phyloP scores from a whole-genome alignment of 2,113 vertebrate genomes.

The Pogonocichla stellata region DNA sequence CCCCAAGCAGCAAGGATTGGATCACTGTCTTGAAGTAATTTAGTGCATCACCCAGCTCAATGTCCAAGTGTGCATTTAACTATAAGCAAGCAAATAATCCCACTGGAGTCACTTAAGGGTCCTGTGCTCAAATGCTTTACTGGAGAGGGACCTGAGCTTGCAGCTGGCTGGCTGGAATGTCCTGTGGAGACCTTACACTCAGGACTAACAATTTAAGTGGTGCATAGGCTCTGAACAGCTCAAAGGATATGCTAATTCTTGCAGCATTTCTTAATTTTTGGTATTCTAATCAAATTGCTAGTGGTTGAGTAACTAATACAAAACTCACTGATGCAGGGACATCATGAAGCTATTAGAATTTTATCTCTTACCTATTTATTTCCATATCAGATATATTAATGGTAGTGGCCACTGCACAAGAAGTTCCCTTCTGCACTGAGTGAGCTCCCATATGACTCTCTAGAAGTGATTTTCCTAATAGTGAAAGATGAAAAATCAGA shows the following conservation, averaged over 20 bases:
- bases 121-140: neutral
- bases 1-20: neutral
- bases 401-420: neutral
- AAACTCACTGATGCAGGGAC: neutral
- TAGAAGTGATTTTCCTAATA: neutral
- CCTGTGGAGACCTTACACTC: neutral
- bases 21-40: neutral
- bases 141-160: neutral
- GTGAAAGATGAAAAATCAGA: neutral
- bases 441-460: neutral
- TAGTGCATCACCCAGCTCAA: neutral
- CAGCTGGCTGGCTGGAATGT: neutral
- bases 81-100: neutral
- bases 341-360: neutral
- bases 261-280: neutral
- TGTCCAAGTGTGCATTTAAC: neutral
- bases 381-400: neutral
- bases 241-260: neutral
- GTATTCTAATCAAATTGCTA: neutral
- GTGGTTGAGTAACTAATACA: neutral
- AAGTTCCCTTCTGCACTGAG: neutral
- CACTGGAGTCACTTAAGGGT: neutral
- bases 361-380: neutral
- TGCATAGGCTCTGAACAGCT: neutral
- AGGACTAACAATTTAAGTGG: neutral